Base-by-base conservation (phyloP, 2,797 vertebrate genomes). In the Menidia menidia region DNA sequence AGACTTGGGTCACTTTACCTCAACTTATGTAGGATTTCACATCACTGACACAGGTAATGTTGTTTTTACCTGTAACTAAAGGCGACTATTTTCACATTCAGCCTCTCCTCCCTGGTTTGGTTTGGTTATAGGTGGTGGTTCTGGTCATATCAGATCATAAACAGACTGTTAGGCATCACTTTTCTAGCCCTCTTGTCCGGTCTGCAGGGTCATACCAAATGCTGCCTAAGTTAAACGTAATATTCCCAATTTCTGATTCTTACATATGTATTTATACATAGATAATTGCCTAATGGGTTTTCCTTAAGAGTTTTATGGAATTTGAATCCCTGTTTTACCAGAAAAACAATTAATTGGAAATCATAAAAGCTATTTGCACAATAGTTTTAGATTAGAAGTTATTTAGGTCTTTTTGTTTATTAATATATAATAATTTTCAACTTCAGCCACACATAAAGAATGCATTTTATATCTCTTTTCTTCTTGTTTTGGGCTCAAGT, bases 1-100 rank as follows among this genome's bases (percentile, higher is more conserved):
- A 87, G 15, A 76, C 67, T 67, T 71, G 10, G 71, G 82, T 87
- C 82, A 85, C 74, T 77, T 66, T 72, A 64, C 48, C 71, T 45
- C 64, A 35, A 45, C 2, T 43, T 15, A 54, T 15, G 43, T n/a
- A 19, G 30, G 47, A 6, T 39, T 39, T 39, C 2, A 39, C 35
- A 39, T 39, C 6, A 39, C 2, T 39, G 35, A 10, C 2, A 2
- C 10, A 39, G 35, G 7, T 39, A 2, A 39, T 39, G 7, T 39
- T 39, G 35, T 39, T 39, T 39, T 7, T 2, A 39, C 35, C 10
- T 39, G 35, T 5, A 39, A 59, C 53, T 14, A 10, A 3, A 54
- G 13, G 65, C 73, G 78, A 75, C 71, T 39, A 7, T 62, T 80
- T 67, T 39, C 50, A 11, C 33, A 18, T 81, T 63, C 58, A 73